phyloP scores from a whole-genome alignment of 1,140 invertebrate genomes.

The Rhagoletis pomonella region DNA sequence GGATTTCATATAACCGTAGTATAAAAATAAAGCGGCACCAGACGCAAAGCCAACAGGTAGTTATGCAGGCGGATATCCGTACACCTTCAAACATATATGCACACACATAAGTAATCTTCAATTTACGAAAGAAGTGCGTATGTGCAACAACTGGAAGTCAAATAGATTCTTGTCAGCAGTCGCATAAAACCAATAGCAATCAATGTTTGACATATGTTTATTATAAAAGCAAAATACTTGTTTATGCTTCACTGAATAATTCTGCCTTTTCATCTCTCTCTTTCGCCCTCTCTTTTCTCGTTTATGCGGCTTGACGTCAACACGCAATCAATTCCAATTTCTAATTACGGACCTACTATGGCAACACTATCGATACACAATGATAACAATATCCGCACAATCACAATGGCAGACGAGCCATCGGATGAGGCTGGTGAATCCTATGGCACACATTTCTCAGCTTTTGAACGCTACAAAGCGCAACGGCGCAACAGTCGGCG shows the following conservation, averaged over 20 bases:
- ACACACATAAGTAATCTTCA: too few relatives aligned
- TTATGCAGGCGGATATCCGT: too few relatives aligned
- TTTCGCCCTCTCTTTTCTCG: neutral
- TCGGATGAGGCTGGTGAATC: neutral
- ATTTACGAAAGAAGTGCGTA: too few relatives aligned
- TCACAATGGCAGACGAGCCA: neutral
- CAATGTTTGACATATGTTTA: too few relatives aligned
- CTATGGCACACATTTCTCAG: conserved; percentile 52
- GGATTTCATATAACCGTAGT: too few relatives aligned
- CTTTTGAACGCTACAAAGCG: conserved; percentile 68
- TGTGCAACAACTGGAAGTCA: too few relatives aligned
- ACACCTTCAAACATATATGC: too few relatives aligned
- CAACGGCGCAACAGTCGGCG: conserved; percentile 63
- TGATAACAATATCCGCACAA: neutral
- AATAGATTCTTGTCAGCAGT: too few relatives aligned
- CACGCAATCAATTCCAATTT: neutral
- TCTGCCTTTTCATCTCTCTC: neutral
- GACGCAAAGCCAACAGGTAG: too few relatives aligned
- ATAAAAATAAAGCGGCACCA: too few relatives aligned
- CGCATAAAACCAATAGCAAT: too few relatives aligned
- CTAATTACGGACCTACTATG: neutral
- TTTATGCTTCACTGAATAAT: neutral
- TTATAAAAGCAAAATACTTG: too few relatives aligned
- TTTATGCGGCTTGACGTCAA: neutral
- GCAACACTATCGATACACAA: neutral